Evolutionary conservation across 2,797 vertebrate genomes (phyloP), one percentile per base, ranked within the genome.

Genomic region (Poeciliopsis gracilis): DNA sequence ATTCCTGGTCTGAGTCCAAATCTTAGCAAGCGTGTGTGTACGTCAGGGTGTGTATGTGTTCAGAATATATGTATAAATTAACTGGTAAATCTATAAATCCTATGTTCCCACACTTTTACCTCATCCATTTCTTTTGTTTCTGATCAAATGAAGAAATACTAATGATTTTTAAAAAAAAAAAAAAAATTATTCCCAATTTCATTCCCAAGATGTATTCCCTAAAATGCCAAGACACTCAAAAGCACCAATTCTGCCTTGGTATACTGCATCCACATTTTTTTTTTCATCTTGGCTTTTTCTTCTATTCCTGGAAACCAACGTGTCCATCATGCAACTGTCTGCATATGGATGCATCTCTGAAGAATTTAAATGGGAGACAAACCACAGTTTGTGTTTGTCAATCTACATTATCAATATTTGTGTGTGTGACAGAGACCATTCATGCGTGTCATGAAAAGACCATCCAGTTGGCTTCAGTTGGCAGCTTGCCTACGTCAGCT

Each of bases 401-500:
- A 72, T 73, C 28, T 82, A 82, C 77, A 80, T 51, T 70, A 75
- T 73, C 59, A 69, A 49, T 71, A 33, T 87, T 20, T 80, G 23
- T 15, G n/a, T 72, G 30, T 11, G 30, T 3, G 67, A 1, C 12
- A 7, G 25, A 70, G 70, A 47, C 12, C 47, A 25, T 80, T 78
- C 18, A 10, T 74, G 61, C 47, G 13, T 45, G 53, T 53, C 38
- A 20, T 49, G 75, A 77, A 75, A 82, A 86, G 77, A 75, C 77
- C 49, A 83, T 90, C 88, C 90, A 86, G 84, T 86, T 83, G 87
- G 88, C 79, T 90, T 87, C 80, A 86, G 88, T 82, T 88, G 89
- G 90, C 90, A 93, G 90, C 84, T 87, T 90, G 90, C 92, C 87
- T 89, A 84, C 81, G 78, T 36, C 93, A 93, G 88, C 90, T 93